Percentiles rank a stretch among this genome's conserved stretches.
Evolutionary conservation across 1,140 invertebrate genomes (phyloP).

Genomic region (Eueides isabella): DNA sequence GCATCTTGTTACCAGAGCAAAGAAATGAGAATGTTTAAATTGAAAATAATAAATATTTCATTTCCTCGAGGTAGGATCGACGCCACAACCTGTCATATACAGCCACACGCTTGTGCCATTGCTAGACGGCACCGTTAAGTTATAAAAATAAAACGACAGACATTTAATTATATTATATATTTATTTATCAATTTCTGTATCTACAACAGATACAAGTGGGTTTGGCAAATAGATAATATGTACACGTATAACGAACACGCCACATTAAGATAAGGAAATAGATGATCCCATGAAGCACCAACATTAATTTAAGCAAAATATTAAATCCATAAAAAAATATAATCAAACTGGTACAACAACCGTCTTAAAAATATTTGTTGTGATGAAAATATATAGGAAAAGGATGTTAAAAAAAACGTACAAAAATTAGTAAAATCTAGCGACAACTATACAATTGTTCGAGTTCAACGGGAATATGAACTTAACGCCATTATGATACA

Average conservation of each 20-base stretch:
- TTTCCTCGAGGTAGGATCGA: too few species aligned
- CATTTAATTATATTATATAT: conserved; percentile 47
- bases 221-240: conserved; percentile 48
- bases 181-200: conserved; percentile 82
- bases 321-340: conserved; percentile 64
- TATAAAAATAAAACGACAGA: conserved; percentile 27
- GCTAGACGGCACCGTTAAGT: too few species aligned
- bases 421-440: conserved; percentile 46
- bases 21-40: too few species aligned
- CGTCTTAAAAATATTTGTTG: conserved; percentile 57
- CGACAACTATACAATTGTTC: conserved; percentile 56
- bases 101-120: too few species aligned
- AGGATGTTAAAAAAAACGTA: conserved; percentile 36
- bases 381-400: conserved; percentile 54
- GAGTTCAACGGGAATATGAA: conserved; percentile 65
- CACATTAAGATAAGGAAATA: conserved; percentile 26
- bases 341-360: conserved; percentile 50
- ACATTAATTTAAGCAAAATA: conserved; percentile 40
- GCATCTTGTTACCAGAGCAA: too few species aligned
- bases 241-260: conserved; percentile 17
- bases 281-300: conserved; percentile 38
- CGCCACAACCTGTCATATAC: too few species aligned
- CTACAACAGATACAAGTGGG: conserved; percentile 70
- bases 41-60: too few species aligned
- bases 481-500: conserved; percentile 72